phyloP scores from a whole-genome alignment of 2,888 invertebrate genomes.

The Neria commutata region DNA sequence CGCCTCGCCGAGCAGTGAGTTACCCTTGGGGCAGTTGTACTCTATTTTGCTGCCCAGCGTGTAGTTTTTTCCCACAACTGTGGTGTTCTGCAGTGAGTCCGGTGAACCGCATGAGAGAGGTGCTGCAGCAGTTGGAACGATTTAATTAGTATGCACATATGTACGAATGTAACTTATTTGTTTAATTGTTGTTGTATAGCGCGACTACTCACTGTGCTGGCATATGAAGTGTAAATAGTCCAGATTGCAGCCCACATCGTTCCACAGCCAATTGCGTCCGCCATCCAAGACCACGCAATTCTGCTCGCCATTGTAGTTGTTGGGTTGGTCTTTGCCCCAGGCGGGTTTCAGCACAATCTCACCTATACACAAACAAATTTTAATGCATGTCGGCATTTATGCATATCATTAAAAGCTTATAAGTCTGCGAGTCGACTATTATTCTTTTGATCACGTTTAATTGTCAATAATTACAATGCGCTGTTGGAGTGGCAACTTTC shows the following conservation, averaged over 20 bases:
- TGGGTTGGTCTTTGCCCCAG: constrained; percentile 94
- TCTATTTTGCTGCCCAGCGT: constrained; percentile 73
- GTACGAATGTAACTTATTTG: neutral
- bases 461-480: neutral
- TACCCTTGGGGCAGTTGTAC: constrained; percentile 83
- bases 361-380: constrained; percentile 63
- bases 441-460: neutral
- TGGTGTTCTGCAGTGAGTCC: constrained; percentile 82
- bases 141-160: neutral
- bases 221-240: constrained; percentile 94
- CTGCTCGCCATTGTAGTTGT: constrained; percentile 94
- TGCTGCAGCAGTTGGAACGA: constrained; percentile 63
- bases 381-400: neutral
- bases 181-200: neutral
- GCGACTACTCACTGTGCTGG: constrained; percentile 77
- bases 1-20: constrained; percentile 75
- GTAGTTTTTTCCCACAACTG: constrained; percentile 73
- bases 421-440: neutral
- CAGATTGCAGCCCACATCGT: constrained; percentile 91
- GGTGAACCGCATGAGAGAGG: constrained; percentile 89
- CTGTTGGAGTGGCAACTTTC: constrained; percentile 10
- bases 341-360: constrained; percentile 78
- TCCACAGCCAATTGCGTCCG: constrained; percentile 90
- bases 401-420: neutral
- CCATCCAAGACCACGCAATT: constrained; percentile 94